These are phyloP conservation scores for Elanoides forficatus DNA, from an alignment of 2,113 vertebrate genomes.

Conservation along the genomic window DNA sequence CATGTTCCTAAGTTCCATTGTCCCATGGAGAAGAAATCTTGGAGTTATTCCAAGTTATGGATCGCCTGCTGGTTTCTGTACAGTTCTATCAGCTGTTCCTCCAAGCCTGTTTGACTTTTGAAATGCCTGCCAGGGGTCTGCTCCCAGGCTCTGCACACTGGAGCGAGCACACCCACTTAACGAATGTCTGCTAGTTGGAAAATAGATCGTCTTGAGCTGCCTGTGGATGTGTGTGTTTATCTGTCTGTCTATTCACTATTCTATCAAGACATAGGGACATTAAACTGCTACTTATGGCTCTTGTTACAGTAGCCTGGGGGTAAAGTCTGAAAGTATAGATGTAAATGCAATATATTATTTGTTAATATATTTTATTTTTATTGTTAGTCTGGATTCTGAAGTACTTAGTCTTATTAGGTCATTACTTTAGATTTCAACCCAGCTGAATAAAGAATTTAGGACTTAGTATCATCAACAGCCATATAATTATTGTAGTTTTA, in stretches of 20 bases:
- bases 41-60: not conserved
- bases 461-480: not conserved
- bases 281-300: not conserved
- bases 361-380: not conserved
- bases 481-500: constrained; percentile 17
- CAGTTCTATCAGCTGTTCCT: not conserved
- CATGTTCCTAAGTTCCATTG: not conserved
- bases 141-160: not conserved
- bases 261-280: not conserved
- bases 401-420: not conserved
- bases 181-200: not conserved
- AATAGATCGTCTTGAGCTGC: not conserved
- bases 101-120: not conserved
- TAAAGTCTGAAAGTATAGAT: not conserved
- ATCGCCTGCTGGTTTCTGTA: not conserved
- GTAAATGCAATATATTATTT: not conserved
- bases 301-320: not conserved
- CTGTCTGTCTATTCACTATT: not conserved
- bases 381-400: not conserved
- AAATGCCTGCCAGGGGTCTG: not conserved
- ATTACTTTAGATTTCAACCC: not conserved
- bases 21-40: not conserved
- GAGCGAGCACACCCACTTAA: not conserved
- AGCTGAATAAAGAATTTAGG: constrained; percentile 3
- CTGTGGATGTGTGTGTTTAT: not conserved